A percentile compares a stretch with the other conserved stretches of the same genome.
These are phyloP conservation scores for Xerus inauris DNA, from an alignment of 2,113 vertebrate genomes.

Conservation along the genomic window DNA sequence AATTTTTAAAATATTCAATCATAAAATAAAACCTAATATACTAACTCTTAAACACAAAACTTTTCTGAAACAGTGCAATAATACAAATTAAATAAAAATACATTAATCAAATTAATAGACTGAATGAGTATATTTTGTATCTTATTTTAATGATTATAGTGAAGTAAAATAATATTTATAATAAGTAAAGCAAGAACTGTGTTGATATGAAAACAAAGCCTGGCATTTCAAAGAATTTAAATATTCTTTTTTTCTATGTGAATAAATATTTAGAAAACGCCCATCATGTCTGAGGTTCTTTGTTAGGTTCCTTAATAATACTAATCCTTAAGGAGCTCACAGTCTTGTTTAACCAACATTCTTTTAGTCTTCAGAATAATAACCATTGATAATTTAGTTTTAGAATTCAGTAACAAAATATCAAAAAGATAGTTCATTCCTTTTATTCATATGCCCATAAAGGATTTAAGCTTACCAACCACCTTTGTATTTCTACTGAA, in stretches of 20 bases:
- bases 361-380: neutral
- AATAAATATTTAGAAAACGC: neutral
- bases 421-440: neutral
- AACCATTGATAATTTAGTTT: neutral
- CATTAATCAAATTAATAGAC: neutral
- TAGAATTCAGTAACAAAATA: conserved; percentile 12
- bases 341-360: neutral
- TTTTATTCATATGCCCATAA: neutral
- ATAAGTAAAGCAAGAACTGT: neutral
- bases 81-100: neutral
- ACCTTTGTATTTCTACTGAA: neutral
- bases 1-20: conserved; percentile 2
- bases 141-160: neutral
- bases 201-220: neutral
- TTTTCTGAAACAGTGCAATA: neutral
- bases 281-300: neutral
- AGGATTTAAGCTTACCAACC: neutral
- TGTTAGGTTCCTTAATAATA: neutral
- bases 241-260: neutral
- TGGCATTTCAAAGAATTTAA: neutral
- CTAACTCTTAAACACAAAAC: neutral
- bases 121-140: neutral
- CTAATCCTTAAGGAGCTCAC: neutral
- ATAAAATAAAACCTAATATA: neutral
- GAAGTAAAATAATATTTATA: neutral